phyloP scores from a whole-genome alignment of 2,113 vertebrate genomes.

The Promerops cafer region DNA sequence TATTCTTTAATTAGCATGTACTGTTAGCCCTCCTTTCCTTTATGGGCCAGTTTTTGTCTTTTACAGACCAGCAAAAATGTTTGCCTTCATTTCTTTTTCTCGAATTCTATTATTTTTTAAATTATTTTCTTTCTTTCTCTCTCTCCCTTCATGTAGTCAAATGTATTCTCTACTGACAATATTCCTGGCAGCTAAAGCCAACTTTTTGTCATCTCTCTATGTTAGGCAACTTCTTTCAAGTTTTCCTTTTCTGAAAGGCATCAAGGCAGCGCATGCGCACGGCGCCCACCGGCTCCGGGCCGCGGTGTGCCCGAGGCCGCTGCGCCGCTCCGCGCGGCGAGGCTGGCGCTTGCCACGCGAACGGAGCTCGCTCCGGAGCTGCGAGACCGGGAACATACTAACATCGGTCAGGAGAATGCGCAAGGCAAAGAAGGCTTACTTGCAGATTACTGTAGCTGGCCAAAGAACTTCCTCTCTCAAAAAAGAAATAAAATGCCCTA shows the following conservation, averaged over 20 bases:
- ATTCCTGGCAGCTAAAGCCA: not conserved
- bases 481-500: not conserved
- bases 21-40: constrained; percentile 39
- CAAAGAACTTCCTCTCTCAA: not conserved
- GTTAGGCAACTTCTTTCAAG: constrained; percentile 1
- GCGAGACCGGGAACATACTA: not conserved
- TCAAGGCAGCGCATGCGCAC: not conserved
- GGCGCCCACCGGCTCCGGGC: not conserved
- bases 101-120: not conserved
- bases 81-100: not conserved
- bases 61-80: not conserved
- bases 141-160: not conserved
- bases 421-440: not conserved
- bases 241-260: not conserved
- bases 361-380: not conserved
- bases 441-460: not conserved
- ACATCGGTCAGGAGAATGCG: not conserved
- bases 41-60: not conserved
- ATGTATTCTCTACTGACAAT: not conserved
- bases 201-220: not conserved
- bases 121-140: not conserved
- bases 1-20: constrained; percentile 65
- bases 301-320: not conserved
- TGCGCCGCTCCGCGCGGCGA: not conserved
- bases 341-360: not conserved